Evolutionary conservation across 1,140 invertebrate genomes (phyloP).

Genomic region (Sarcophaga bullata): DNA sequence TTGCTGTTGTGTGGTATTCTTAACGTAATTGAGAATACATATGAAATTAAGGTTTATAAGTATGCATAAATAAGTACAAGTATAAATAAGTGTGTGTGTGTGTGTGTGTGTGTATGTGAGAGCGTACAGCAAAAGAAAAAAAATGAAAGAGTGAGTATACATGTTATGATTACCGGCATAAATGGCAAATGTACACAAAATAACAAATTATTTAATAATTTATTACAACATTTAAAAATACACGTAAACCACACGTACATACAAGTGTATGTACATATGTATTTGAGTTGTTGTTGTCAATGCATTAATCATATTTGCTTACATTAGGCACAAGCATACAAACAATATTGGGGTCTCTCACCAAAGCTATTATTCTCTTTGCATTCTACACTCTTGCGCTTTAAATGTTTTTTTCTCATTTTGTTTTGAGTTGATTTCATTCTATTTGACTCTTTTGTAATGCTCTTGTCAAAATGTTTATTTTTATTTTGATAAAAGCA

Average conservation of each 20-base stretch:
- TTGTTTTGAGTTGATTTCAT: not conserved
- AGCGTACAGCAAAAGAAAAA: not conserved
- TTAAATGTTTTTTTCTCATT: not conserved
- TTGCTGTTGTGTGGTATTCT: not conserved
- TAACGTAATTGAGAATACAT: not conserved
- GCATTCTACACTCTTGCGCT: not conserved
- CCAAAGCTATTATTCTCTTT: not conserved
- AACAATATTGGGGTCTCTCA: too few relatives aligned
- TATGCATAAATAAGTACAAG: too few relatives aligned
- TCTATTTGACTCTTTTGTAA: not conserved
- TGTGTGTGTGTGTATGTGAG: not conserved
- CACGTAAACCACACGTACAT: not conserved
- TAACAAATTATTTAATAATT: constrained; percentile 33
- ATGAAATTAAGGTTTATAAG: not conserved
- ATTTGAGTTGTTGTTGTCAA: too few relatives aligned
- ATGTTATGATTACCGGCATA: constrained; percentile 21
- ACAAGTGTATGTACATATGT: too few relatives aligned
- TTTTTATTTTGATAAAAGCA: not conserved
- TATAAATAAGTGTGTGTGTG: not conserved
- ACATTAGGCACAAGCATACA: not conserved
- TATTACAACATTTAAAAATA: constrained; percentile 33
- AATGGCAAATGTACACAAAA: constrained; percentile 32
- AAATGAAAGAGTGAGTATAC: not conserved
- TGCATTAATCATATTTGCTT: too few relatives aligned
- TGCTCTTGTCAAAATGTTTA: not conserved